Conservation (phyloP, 92 coral and sea anemone species). For the Porites cylindrica region DNA sequence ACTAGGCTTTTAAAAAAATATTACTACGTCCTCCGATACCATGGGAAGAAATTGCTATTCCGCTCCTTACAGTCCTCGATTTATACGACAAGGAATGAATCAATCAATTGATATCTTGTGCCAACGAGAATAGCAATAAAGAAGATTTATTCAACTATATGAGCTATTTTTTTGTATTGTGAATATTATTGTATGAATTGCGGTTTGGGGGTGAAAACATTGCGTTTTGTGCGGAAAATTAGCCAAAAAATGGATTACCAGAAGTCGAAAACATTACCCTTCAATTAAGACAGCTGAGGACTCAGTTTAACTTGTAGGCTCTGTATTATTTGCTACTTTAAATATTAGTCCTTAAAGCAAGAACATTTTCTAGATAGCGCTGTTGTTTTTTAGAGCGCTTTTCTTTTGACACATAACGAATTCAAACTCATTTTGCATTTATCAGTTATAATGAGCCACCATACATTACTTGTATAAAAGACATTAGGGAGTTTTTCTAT, state of each 20-base stretch:
- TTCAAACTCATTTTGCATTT: conserved; percentile 9
- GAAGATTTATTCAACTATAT: conserved; percentile 33
- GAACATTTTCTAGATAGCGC: background rate
- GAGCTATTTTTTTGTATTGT: conserved; percentile 21
- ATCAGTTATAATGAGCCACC: conserved; percentile 26
- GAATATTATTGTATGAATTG: conserved; percentile 25
- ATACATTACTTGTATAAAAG: conserved; percentile 14
- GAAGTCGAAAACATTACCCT: background rate
- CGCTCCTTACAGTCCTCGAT: background rate
- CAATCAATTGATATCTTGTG: conserved; percentile 10
- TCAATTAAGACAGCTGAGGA: background rate
- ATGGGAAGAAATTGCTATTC: conserved; percentile 17
- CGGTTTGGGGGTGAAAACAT: conserved; percentile 37
- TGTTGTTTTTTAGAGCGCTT: background rate
- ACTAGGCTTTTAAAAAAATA: background rate
- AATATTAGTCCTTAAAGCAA: background rate
- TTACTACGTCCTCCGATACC: background rate
- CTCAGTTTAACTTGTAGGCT: background rate
- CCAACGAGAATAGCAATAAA: conserved; percentile 33
- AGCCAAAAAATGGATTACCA: conserved; percentile 13
- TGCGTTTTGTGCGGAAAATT: conserved; percentile 15
- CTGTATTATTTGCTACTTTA: background rate
- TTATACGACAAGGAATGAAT: conserved; percentile 26
- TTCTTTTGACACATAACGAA: conserved; percentile 8
- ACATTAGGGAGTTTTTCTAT: conserved; percentile 15